Evolutionary conservation across 2,113 vertebrate species (phyloP).

Genomic region (Ctenodactylus gundi): DNA sequence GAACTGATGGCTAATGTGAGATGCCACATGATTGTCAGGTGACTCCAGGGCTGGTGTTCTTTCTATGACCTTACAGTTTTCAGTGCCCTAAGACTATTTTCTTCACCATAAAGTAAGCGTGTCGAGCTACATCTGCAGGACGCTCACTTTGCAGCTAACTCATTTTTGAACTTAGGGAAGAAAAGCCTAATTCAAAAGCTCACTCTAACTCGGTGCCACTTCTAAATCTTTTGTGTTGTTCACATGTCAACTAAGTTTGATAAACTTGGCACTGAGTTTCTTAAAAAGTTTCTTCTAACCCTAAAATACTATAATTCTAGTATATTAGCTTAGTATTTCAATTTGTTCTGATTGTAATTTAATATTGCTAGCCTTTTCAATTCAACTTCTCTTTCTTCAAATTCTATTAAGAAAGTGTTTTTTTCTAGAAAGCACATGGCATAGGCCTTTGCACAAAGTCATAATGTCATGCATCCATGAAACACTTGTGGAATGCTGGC

Average conservation of each 20-base stretch:
- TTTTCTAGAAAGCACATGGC: background rate
- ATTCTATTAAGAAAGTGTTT: slow-evolving; percentile 44
- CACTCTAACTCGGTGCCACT: background rate
- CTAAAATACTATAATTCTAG: background rate
- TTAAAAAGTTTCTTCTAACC: slow-evolving; percentile 19
- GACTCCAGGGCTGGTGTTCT: background rate
- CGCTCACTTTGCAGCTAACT: background rate
- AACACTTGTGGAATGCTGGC: background rate
- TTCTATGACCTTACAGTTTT: background rate
- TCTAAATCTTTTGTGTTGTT: background rate
- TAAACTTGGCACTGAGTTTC: background rate
- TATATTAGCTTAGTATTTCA: background rate
- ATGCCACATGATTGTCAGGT: background rate
- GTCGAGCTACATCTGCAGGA: background rate
- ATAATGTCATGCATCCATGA: background rate
- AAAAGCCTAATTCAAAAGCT: background rate
- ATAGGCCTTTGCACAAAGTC: background rate
- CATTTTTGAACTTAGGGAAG: background rate
- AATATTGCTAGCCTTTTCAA: background rate
- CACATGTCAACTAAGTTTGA: background rate
- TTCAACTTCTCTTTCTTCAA: slow-evolving; percentile 43
- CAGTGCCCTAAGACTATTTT: background rate
- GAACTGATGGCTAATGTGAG: background rate
- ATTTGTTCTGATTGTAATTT: background rate
- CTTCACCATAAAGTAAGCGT: background rate